These are phyloP conservation scores for Montipora efflorescens DNA, from an alignment of 64 coral and sea anemone genomes.

Conservation along the genomic window DNA sequence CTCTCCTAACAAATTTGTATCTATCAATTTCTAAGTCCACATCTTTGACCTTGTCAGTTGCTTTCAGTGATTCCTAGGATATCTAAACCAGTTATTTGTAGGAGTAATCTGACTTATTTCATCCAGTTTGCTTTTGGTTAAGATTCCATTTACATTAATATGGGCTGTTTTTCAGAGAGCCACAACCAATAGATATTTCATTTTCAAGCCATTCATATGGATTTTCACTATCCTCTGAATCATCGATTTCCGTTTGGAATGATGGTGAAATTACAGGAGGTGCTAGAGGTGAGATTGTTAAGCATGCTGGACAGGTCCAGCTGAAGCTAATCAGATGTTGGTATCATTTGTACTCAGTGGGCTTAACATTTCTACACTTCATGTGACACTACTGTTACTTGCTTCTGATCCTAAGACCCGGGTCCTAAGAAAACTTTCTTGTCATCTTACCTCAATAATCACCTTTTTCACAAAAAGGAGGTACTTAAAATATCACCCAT, in stretches of 20 bases:
- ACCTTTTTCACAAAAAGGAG: no score
- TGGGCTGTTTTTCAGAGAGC: background rate
- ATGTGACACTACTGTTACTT: background rate
- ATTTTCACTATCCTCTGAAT: background rate
- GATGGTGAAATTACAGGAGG: no score
- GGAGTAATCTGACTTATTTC: background rate
- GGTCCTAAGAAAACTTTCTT: no score
- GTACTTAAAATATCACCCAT: no score
- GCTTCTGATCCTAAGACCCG: no score
- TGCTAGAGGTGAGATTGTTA: background rate
- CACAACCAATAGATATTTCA: background rate
- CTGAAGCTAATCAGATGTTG: background rate
- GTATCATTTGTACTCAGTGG: background rate
- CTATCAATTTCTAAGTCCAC: conserved; percentile 3
- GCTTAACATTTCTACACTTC: conserved; percentile 4
- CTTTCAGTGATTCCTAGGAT: conserved; percentile 25
- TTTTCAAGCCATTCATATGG: background rate
- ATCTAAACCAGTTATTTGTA: background rate
- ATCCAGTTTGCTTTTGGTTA: conserved; percentile 23
- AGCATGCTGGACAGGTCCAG: conserved; percentile 2
- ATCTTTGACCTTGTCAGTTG: background rate
- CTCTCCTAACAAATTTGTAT: no score
- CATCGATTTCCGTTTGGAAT: background rate
- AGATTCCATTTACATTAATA: conserved; percentile 42
- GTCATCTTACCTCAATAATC: no score